phyloP scores from a whole-genome alignment of 2,797 vertebrate genomes.

The Syngnathus acus region DNA sequence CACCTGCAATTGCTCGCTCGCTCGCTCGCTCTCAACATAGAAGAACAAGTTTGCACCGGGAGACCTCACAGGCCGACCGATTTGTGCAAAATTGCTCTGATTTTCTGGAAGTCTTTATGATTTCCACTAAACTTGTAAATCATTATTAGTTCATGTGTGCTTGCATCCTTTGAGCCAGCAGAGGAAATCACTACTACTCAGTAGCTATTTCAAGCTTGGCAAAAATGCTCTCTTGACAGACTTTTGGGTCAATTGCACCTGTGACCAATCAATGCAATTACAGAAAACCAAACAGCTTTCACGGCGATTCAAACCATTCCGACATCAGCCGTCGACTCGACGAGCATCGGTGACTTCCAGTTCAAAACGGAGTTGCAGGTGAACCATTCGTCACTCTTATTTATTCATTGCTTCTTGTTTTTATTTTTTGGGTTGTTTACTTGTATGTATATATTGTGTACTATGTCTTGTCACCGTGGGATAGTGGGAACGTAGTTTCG shows the following conservation, averaged over 20 bases:
- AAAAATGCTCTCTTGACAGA: constrained; percentile 50
- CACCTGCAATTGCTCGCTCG: constrained; percentile 24
- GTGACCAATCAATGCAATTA: constrained; percentile 45
- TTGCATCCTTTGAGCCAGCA: constrained; percentile 47
- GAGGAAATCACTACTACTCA: constrained; percentile 58
- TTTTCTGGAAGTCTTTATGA: constrained; percentile 64
- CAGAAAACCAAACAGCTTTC: constrained; percentile 41
- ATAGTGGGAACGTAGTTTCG: no score
- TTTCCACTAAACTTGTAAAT: constrained; percentile 74
- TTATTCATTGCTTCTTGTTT: no score
- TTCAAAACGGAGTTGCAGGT: no score
- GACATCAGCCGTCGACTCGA: no score
- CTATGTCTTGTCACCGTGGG: no score
- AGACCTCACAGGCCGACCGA: constrained; percentile 43
- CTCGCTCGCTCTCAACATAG: constrained; percentile 21
- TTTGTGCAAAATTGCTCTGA: constrained; percentile 64
- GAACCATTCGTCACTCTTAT: no score
- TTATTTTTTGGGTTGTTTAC: no score
- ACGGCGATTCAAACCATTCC: constrained; percentile 6
- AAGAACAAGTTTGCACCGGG: constrained; percentile 32
- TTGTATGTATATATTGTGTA: no score
- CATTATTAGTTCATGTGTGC: constrained; percentile 62
- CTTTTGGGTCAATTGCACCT: constrained; percentile 37
- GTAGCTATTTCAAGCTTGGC: constrained; percentile 65
- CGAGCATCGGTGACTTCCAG: no score